Percentiles rank a stretch among this genome's conserved stretches.
Evolutionary conservation across 2,797 vertebrate species (phyloP).

Genomic region (Bucorvus abyssinicus): DNA sequence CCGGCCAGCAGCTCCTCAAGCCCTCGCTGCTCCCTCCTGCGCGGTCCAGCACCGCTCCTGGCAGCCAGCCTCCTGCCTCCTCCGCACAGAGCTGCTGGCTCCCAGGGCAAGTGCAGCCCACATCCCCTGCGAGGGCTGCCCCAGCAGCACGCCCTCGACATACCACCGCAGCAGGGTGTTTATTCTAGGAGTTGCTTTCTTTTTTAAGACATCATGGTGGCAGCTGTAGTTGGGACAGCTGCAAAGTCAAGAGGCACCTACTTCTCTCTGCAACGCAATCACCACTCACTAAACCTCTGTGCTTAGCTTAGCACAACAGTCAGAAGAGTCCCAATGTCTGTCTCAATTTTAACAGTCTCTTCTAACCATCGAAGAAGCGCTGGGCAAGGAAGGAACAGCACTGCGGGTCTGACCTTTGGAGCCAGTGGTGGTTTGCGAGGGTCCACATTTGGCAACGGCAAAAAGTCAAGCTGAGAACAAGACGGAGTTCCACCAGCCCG

Average conservation of each 20-base stretch:
- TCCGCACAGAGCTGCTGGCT: not conserved
- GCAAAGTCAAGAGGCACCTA: not conserved
- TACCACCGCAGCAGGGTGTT: not conserved
- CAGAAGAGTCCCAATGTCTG: not conserved
- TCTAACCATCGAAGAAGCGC: not conserved
- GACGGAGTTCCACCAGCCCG: not conserved
- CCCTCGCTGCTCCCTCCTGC: fast-evolving
- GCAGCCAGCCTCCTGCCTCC: not conserved
- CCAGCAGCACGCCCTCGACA: not conserved
- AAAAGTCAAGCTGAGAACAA: not conserved
- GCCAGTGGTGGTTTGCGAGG: fast-evolving
- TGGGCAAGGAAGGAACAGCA: not conserved
- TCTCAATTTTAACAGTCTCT: not conserved
- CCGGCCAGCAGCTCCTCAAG: not conserved
- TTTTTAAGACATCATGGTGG: not conserved
- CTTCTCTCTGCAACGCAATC: not conserved
- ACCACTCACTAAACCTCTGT: not conserved
- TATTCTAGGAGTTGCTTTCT: not conserved
- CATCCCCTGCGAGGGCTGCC: not conserved
- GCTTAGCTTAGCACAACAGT: not conserved
- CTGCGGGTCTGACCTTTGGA: fast-evolving
- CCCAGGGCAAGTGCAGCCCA: not conserved
- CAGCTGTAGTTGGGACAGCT: not conserved
- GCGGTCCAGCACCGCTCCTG: fast-evolving
- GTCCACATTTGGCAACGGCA: not conserved